Base-by-base conservation (phyloP, 2,888 invertebrate genomes). In the Orthosia gracilis region DNA sequence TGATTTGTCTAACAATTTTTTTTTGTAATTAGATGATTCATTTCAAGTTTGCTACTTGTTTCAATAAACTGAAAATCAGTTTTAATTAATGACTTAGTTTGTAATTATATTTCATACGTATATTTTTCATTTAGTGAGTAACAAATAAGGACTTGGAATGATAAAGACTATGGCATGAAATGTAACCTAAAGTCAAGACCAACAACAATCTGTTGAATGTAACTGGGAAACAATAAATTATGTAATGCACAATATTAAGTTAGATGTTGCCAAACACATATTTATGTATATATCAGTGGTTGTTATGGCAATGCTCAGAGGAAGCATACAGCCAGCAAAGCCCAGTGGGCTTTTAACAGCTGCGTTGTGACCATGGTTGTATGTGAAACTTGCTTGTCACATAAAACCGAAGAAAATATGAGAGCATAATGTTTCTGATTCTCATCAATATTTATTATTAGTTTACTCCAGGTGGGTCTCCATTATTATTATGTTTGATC, bases 161-260 rank as follows among this genome's bases (percentile, higher is more conserved):
- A 31, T 31, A 31, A 23, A 63, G 23, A 49, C 45, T 45, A 2
- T 3, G 7, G 15, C 23, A 69, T n/a, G 49, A 26, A 23, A 17
- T 31, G 71, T 12, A 23, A 70, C 11, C 17, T 23, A 4, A 40
- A 12, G 12, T 17, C 2, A 21, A 47, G n/a, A 31, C 31, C n/a
- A 21, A 57, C 1, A 40, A 66, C 40, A 17, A 73, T 31, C 18
- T 73, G 47, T 76, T 66, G 49, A 55, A 21, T 66, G 49, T 15
- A 57, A 26, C 15, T 12, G 15, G 4, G 23, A 26, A 49, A 15
- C 12, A 18, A 21, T 7, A 17, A 63, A 54, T 47, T n/a, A 21
- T 55, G 12, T 31, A n/a, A 52, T 50, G 18, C 21, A 45, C 18
- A 73, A 47, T 17, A 75, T 31, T 61, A 0, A 0, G 45, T 40